Base-by-base conservation (phyloP, 2,888 invertebrate genomes). In the Poecilobothrus nobilitatus region DNA sequence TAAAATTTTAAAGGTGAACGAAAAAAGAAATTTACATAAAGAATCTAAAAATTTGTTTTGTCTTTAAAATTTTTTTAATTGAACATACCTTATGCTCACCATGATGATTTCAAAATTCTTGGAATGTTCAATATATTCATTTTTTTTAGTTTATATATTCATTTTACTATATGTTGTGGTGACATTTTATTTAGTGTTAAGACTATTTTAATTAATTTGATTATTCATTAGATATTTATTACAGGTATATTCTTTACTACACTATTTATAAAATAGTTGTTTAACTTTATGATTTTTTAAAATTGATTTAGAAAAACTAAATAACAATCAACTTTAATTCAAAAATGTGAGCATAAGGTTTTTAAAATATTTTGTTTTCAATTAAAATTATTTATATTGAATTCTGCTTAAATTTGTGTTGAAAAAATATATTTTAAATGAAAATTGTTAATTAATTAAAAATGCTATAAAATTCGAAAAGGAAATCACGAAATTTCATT, bases 11-110 rank as follows among this genome's bases (percentile, higher is more conserved):
- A 27, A 10, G 37, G 8, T 37, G 37, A 37, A 37, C 27, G 5
- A 37, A 34, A 37, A 37, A 37, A 37, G 4, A 37, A 37, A 8
- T 27, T 27, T 68, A 62, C 27, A 21, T 68, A 65, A 53, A 64
- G 34, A 44, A 20, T 33, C 41, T 67, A 63, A 64, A 33, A 65
- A 33, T 64, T 64, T 7, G 22, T 7, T 64, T 64, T 21, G 3
- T 21, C 22, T 64, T 22, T n/a, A 63, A 63, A 12, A 22, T 63
- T 63, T 64, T 53, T 37, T 34, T 65, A 72, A 74, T 73, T 73
- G 74, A 76, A 79, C 81, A 76, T 81, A 81, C 81, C 81, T 81
- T 81, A 81, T 81, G 81, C 81, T 81, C 81, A 81, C 81, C 77
- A 76, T 76, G 76, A 76, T 74, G 69, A 74, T 73, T 75, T 75